These are phyloP conservation scores for Chamaetylas fuelleborni DNA, from an alignment of 2,113 vertebrate species.

Conservation along the genomic window DNA sequence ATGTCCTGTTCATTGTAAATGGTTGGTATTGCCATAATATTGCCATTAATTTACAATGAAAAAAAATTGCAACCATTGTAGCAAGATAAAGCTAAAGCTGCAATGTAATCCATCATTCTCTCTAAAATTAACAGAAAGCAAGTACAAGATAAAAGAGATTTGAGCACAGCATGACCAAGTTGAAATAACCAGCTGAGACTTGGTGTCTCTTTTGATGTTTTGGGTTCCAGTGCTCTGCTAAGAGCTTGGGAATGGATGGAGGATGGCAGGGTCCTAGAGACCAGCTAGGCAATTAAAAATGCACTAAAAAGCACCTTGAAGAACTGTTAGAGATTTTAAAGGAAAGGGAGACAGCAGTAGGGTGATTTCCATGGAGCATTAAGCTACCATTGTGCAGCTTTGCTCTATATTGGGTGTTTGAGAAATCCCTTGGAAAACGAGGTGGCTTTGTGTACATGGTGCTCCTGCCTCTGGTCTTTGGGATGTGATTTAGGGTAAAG, in stretches of 20 bases:
- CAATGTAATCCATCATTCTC: neutral
- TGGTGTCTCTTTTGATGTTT: neutral
- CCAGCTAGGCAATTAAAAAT: neutral
- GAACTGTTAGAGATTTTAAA: neutral
- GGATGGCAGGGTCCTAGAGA: neutral
- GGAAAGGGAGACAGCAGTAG: neutral
- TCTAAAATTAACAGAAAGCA: neutral
- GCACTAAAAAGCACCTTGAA: neutral
- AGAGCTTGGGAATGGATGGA: neutral
- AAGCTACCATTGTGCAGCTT: neutral
- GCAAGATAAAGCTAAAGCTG: neutral
- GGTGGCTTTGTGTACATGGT: neutral
- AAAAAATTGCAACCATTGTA: fast-evolving
- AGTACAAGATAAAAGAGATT: neutral
- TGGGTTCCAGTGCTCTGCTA: neutral
- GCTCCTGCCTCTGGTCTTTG: neutral
- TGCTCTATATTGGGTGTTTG: neutral
- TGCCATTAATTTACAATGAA: neutral
- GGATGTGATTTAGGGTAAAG: neutral
- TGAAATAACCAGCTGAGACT: neutral
- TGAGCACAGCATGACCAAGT: neutral
- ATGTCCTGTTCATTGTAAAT: neutral
- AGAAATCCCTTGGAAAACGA: neutral
- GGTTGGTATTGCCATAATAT: neutral
- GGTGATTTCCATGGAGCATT: neutral